Conservation (phyloP, 2,113 vertebrate species). For the Rallus limicola region DNA sequence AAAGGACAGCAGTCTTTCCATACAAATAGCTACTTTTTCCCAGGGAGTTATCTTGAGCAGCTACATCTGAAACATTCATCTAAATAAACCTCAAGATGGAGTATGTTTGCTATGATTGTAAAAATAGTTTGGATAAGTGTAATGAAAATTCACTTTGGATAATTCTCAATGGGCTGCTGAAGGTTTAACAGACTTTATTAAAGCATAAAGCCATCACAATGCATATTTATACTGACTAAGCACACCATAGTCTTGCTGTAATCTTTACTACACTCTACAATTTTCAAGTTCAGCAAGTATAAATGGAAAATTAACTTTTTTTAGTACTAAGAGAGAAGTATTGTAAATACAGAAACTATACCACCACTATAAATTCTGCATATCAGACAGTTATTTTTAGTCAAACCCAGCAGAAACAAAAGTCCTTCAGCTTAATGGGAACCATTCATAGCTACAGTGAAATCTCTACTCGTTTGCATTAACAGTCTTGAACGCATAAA, state of each 20-base stretch:
- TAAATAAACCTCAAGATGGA: background rate
- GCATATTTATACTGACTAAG: constrained; percentile 10
- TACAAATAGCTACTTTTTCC: background rate
- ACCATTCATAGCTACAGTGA: background rate
- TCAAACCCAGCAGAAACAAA: background rate
- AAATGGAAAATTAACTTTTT: constrained; percentile 23
- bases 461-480: background rate
- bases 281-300: background rate
- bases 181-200: background rate
- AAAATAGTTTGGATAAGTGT: constrained; percentile 1
- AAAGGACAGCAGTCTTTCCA: background rate
- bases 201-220: background rate
- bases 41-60: background rate
- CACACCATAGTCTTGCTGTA: background rate
- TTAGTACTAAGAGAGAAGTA: background rate
- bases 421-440: background rate
- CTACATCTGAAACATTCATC: constrained; percentile 16
- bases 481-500: background rate
- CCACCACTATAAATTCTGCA: background rate
- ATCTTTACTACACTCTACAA: background rate
- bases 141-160: constrained; percentile 15
- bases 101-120: background rate
- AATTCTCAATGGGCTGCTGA: background rate
- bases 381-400: background rate
- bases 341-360: background rate